Base-by-base conservation (phyloP, 2,113 vertebrate genomes). In the Nyctibius bracteatus region DNA sequence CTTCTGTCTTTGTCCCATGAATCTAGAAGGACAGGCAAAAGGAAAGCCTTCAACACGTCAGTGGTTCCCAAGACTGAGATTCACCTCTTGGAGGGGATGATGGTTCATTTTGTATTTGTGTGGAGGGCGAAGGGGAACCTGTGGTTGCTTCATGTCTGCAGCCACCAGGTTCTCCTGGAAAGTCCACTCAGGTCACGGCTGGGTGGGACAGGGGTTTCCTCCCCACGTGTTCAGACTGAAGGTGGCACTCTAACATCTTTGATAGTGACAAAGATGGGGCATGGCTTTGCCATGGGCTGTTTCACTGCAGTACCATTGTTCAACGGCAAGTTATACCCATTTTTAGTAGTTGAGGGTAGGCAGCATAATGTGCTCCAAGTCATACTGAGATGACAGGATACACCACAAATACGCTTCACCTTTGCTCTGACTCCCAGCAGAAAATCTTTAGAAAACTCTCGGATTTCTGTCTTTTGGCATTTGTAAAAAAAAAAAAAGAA, bases 211-310 rank as follows among this genome's bases (percentile, higher is more conserved):
- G 92, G 92, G 81, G 87, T 71, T 66, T 81, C 73, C 65, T 89
- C 94, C 92, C 94, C 57, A 24, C 33, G 0, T 79, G 80, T 80
- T 68, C 94, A 37, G 94, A 87, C 96, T 96, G 96, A 96, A 97
- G 96, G 96, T 96, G 96, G 96, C 96, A 96, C 88, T 96, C 55
- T 73, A 97, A 33, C 95, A 95, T 97, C 92, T 97, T 93, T 11
- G 51, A 91, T 95, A 1, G 39, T 84, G 91, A 3, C 80, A 39
- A 8, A 62, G 66, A 84, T 91, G 94, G 95, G 91, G 79, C 86
- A 90, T 6, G 15, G 43, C 78, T 25, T 22, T 23, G 37, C 88
- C 59, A n/a, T 25, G 28, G 86, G 88, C 83, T 65, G 47, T n/a
- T 13, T 12, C 0, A n/a, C n/a, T n/a, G 51, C 31, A 66, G 93